phyloP scores from a whole-genome alignment of 2,113 vertebrate species.

The Echinops telfairi region DNA sequence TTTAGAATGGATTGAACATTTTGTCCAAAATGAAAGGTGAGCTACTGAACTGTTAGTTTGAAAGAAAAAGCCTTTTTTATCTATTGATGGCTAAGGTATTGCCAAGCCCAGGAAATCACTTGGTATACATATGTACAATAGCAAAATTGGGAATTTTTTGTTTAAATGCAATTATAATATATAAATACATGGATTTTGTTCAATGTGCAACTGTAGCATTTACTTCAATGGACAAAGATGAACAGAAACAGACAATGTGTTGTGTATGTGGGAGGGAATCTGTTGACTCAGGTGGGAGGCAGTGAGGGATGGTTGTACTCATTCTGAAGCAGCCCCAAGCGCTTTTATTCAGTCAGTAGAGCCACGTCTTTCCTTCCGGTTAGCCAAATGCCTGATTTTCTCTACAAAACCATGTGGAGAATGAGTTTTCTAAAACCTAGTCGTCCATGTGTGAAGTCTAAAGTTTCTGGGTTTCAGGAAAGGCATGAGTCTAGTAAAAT shows the following conservation, averaged over 20 bases:
- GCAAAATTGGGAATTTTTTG: not conserved
- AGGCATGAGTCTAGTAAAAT: not conserved
- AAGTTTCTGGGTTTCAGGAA: conserved; percentile 45
- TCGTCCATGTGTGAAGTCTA: conserved; percentile 3
- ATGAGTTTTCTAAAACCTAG: not conserved
- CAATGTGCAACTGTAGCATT: not conserved
- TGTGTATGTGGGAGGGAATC: not conserved
- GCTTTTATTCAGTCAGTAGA: not conserved
- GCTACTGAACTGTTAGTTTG: not conserved
- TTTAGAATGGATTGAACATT: conserved; percentile 19
- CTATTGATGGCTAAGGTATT: conserved; percentile 9
- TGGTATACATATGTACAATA: not conserved
- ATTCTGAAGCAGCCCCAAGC: conserved; percentile 24
- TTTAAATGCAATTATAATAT: conserved; percentile 3
- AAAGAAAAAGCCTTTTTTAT: not conserved
- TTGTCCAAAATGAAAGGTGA: not conserved
- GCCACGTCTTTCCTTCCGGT: not conserved
- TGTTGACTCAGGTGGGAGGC: not conserved
- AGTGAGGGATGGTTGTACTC: not conserved
- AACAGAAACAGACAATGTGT: not conserved
- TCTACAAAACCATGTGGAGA: not conserved
- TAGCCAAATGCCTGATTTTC: not conserved
- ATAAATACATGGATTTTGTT: not conserved
- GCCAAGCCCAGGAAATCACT: not conserved
- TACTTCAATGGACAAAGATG: conserved; percentile 17